phyloP scores from a whole-genome alignment of 2,113 vertebrate species.

The Misgurnus anguillicaudatus region DNA sequence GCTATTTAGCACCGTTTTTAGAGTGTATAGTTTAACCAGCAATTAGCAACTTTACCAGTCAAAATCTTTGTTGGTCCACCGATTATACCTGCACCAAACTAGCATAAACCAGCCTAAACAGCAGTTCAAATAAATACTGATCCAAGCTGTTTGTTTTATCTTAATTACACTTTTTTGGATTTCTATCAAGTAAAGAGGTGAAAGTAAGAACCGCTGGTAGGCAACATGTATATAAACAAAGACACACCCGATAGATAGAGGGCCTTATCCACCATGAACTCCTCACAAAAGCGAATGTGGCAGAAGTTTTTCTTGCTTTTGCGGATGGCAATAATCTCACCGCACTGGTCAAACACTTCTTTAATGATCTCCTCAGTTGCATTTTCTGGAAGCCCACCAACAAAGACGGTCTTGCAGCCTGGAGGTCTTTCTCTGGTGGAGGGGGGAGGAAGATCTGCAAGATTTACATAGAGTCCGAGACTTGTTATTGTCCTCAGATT shows the following conservation, averaged over 20 bases:
- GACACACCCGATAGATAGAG: slow-evolving; percentile 78
- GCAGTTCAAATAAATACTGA: too few relatives aligned
- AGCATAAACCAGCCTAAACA: too few relatives aligned
- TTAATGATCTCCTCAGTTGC: slow-evolving; percentile 87
- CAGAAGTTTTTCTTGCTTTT: slow-evolving; percentile 96
- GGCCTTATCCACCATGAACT: slow-evolving; percentile 93
- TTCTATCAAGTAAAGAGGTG: too few relatives aligned
- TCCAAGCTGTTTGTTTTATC: too few relatives aligned
- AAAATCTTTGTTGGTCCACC: too few relatives aligned
- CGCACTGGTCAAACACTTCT: slow-evolving; percentile 90
- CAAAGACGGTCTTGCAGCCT: slow-evolving; percentile 90
- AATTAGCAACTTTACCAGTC: too few relatives aligned
- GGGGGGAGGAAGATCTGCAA: slow-evolving; percentile 85
- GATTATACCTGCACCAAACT: too few relatives aligned
- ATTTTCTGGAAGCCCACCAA: slow-evolving; percentile 88
- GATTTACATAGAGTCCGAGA: not conserved
- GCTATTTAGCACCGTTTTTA: too few relatives aligned
- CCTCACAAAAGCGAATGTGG: slow-evolving; percentile 88
- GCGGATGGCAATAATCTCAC: slow-evolving; percentile 86
- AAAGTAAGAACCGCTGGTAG: too few relatives aligned
- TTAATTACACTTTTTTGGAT: too few relatives aligned
- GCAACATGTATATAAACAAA: not conserved
- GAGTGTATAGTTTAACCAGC: too few relatives aligned
- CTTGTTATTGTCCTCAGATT: not conserved
- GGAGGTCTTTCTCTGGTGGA: slow-evolving; percentile 89